phyloP scores from a whole-genome alignment of 2,888 invertebrate genomes.

The Sthenelais limicola region DNA sequence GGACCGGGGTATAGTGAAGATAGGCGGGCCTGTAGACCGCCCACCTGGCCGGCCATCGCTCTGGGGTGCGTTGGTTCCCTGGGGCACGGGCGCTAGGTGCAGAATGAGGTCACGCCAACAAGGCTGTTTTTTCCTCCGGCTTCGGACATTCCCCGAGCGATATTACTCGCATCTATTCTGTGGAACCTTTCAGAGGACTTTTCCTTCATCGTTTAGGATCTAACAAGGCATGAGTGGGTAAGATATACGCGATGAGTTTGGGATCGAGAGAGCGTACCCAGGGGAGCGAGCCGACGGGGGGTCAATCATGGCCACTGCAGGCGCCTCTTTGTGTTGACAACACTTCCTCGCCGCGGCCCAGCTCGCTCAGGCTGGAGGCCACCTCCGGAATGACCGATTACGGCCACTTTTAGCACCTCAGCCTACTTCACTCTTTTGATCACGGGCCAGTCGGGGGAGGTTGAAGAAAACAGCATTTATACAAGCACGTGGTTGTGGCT shows the following conservation, averaged over 20 bases:
- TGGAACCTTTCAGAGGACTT: slow-evolving; percentile 9
- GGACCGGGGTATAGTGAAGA: slow-evolving; percentile 16
- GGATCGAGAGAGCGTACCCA: slow-evolving; percentile 2
- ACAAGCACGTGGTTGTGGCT: slow-evolving; percentile 26
- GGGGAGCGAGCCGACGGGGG: slow-evolving; percentile 33
- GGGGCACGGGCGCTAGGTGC: slow-evolving; percentile 34
- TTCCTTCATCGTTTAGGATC: no score
- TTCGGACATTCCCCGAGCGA: neutral
- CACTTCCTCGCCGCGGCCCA: slow-evolving; percentile 24
- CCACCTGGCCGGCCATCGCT: slow-evolving; percentile 24
- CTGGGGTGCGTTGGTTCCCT: slow-evolving; percentile 18
- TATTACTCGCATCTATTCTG: neutral
- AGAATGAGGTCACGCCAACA: slow-evolving; percentile 36
- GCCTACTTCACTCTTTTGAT: neutral
- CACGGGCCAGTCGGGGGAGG: slow-evolving; percentile 2
- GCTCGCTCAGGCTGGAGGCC: slow-evolving; percentile 13
- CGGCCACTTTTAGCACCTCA: slow-evolving; percentile 22
- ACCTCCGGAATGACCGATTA: slow-evolving; percentile 15
- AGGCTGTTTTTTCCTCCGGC: slow-evolving; percentile 20
- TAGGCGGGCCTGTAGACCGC: slow-evolving; percentile 4
- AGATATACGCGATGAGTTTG: slow-evolving; percentile 5
- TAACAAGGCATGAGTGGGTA: no score
- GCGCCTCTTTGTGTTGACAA: slow-evolving; percentile 38
- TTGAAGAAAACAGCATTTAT: no score
- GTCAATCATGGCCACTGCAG: slow-evolving; percentile 36